A percentile compares a stretch with the other conserved stretches of the same genome.
phyloP scores from a whole-genome alignment of 2,888 invertebrate species.

The Hemithea aestivaria region DNA sequence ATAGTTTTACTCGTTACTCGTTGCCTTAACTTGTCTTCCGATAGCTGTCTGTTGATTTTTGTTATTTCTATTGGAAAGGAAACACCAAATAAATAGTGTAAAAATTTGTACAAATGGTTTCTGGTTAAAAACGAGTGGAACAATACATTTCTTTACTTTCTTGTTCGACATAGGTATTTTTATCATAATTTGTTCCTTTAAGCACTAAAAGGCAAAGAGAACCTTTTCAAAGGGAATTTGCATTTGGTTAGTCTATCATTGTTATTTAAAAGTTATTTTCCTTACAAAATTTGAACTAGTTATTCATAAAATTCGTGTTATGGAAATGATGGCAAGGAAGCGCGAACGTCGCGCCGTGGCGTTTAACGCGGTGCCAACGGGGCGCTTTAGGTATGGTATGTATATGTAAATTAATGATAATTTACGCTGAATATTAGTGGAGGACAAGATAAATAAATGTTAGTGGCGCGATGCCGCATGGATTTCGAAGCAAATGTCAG shows the following conservation, averaged over 20 bases:
- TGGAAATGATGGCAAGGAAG: slow-evolving; percentile 22
- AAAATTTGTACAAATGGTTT: too few species aligned
- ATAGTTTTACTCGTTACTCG: slow-evolving; percentile 15
- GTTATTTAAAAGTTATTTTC: slow-evolving; percentile 8
- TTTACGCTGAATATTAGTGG: slow-evolving; percentile 38
- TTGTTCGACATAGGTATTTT: too few species aligned
- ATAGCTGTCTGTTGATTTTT: neutral
- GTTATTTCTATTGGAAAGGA: too few species aligned
- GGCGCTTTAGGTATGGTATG: slow-evolving; percentile 28
- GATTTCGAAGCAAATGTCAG: too few species aligned
- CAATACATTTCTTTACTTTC: too few species aligned
- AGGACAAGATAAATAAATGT: slow-evolving; percentile 41
- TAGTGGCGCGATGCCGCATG: slow-evolving; percentile 32
- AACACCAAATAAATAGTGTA: too few species aligned
- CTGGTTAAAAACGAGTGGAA: too few species aligned
- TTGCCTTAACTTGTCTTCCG: neutral
- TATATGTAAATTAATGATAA: slow-evolving; percentile 40
- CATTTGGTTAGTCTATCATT: neutral
- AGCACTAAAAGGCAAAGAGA: too few species aligned
- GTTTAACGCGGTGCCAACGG: slow-evolving; percentile 30
- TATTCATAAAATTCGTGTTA: slow-evolving; percentile 19
- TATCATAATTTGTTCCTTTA: too few species aligned
- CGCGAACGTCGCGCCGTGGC: slow-evolving; percentile 22
- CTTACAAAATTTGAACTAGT: slow-evolving; percentile 9
- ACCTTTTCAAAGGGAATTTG: too few species aligned